These are phyloP conservation scores for Heliocidaris erythrogramma DNA, from an alignment of 35 echinoderm and acorn worm genomes.

Conservation along the genomic window DNA sequence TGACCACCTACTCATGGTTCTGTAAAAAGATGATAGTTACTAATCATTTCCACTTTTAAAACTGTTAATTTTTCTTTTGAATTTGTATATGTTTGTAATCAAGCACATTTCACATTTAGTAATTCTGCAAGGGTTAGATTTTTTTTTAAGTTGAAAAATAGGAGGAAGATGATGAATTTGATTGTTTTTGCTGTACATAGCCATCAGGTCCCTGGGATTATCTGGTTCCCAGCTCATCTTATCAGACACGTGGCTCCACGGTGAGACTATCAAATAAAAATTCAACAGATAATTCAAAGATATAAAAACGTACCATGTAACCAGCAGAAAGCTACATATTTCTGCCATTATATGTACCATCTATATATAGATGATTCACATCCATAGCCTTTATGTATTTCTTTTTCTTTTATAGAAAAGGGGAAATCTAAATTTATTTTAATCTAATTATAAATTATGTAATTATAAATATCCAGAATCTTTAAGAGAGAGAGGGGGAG, in stretches of 20 bases:
- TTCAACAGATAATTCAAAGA: neutral
- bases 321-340: neutral
- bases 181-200: neutral
- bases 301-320: neutral
- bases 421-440: neutral
- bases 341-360: neutral
- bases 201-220: constrained; percentile 41
- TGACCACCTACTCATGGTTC: neutral
- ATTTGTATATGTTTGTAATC: too few species aligned
- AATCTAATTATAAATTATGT: too few species aligned
- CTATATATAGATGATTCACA: neutral
- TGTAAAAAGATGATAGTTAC: neutral
- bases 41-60: neutral
- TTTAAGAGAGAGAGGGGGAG: too few species aligned
- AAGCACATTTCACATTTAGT: too few species aligned
- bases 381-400: neutral
- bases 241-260: neutral
- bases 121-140: too few species aligned
- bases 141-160: too few species aligned
- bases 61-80: neutral
- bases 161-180: neutral
- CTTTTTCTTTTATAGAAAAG: neutral
- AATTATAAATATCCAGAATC: too few species aligned
- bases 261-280: neutral
- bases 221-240: neutral